These are phyloP conservation scores for Crocallis elinguaria DNA, from an alignment of 2,888 invertebrate genomes.

Conservation along the genomic window DNA sequence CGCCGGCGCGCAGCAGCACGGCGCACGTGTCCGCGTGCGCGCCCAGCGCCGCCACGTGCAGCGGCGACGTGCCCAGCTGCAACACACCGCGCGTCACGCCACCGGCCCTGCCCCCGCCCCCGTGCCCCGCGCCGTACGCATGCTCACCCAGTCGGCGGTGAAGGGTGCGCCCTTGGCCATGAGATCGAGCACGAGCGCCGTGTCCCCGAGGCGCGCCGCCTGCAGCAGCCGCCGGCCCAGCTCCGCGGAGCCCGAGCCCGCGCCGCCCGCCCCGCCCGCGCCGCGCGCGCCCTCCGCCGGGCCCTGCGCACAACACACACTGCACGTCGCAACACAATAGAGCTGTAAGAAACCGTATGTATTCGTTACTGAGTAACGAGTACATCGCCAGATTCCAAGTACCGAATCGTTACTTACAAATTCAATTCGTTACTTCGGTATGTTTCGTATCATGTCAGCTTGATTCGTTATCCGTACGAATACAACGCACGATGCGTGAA, in stretches of 20 bases:
- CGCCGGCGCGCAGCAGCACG: slow-evolving; percentile 93
- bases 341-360: too few relatives aligned
- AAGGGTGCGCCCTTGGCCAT: slow-evolving; percentile 96
- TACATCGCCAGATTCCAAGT: too few relatives aligned
- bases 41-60: slow-evolving; percentile 93
- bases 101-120: background rate
- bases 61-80: slow-evolving; percentile 94
- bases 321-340: too few relatives aligned
- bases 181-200: slow-evolving; percentile 89
- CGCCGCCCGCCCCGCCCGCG: slow-evolving; percentile 36
- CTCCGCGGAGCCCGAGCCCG: slow-evolving; percentile 85
- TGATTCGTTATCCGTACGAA: too few relatives aligned
- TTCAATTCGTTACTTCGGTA: too few relatives aligned
- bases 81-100: too few relatives aligned
- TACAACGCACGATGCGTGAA: too few relatives aligned
- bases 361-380: too few relatives aligned
- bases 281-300: slow-evolving; percentile 29
- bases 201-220: slow-evolving; percentile 91
- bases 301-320: too few relatives aligned
- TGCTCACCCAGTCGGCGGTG: slow-evolving; percentile 94
- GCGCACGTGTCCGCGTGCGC: slow-evolving; percentile 92
- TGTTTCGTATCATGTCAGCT: too few relatives aligned
- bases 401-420: too few relatives aligned
- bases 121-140: too few relatives aligned
- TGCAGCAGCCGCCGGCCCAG: slow-evolving; percentile 93